Base-by-base conservation (phyloP, 64 coral and sea anemone species). In the Anthopleura sola region DNA sequence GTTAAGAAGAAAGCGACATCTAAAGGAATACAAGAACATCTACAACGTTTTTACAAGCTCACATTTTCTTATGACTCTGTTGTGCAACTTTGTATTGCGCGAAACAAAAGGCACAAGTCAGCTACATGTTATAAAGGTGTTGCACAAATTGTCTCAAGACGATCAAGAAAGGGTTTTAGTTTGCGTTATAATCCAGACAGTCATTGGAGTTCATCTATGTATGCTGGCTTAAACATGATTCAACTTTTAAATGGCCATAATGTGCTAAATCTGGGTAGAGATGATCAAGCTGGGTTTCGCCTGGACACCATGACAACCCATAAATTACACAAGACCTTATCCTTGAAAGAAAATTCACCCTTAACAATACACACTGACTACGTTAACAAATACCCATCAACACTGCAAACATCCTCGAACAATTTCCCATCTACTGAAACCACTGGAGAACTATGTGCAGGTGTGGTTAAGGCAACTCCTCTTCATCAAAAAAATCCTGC, bases 281-380 rank as follows among this genome's bases (percentile, higher is more conserved):
- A 88, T 75, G 86, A 91, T 60, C 86, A 95, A n/a, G 89, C 93
- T 77, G 89, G 93, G n/a, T 95, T 93, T 81, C 75, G 92, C 6
- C 21, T 93, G 2, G 86, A 93, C 64, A 88, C 91, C 0, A 3
- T 88, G 7, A n/a, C 86, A 11, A 93, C 91, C 13, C 91, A 93
- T 36, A 88, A 47, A 36, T 78, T 66, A n/a, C 81, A 85, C 69
- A 71, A 86, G 16, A 88, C 82, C 39, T 44, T 88, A 29, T 93
- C 86, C 57, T 37, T 93, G 10, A 18, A 31, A n/a, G 84, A 33
- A 1, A 24, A 81, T 3, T 81, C 23, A 6, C 91, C 71, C 23
- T 51, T 85, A 3, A 93, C 91, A 60, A 92, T 82, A 5, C 88
- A 80, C 37, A 69, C 66, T 47, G 92, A 93, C 48, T 93, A 82